These are phyloP conservation scores for Sebastes goodei DNA, from an alignment of 2,797 vertebrate genomes.

Conservation along the genomic window DNA sequence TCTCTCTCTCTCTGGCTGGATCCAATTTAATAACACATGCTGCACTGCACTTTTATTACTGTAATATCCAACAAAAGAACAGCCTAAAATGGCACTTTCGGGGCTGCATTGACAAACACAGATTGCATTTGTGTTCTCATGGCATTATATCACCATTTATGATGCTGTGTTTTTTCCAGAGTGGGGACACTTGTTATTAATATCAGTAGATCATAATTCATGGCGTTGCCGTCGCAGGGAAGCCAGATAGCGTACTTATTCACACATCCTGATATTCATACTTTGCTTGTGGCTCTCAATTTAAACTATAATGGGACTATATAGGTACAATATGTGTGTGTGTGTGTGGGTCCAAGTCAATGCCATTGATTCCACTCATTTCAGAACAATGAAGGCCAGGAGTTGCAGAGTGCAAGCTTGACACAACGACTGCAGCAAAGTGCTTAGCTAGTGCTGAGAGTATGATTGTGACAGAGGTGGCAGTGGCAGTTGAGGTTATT, in stretches of 20 bases:
- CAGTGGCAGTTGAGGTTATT: constrained; percentile 5
- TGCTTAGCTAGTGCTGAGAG: neutral
- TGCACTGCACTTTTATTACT: constrained; percentile 62
- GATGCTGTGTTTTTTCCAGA: neutral
- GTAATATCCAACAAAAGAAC: constrained; percentile 36
- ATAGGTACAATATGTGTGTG: neutral
- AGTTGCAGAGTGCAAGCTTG: constrained; percentile 3
- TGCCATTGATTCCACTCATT: constrained; percentile 38
- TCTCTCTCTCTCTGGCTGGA: constrained; percentile 32
- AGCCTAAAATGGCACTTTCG: constrained; percentile 34
- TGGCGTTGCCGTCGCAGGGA: neutral
- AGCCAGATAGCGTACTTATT: neutral
- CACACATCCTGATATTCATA: neutral
- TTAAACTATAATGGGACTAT: neutral
- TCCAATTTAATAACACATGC: constrained; percentile 69
- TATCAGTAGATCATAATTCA: constrained; percentile 5
- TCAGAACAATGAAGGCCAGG: neutral
- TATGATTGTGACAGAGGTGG: constrained; percentile 7
- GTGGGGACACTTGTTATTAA: constrained; percentile 8
- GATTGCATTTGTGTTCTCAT: constrained; percentile 16
- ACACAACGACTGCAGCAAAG: neutral
- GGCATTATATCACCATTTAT: constrained; percentile 18
- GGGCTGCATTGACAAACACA: constrained; percentile 20
- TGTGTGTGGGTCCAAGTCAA: neutral
- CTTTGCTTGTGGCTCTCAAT: neutral